These are phyloP conservation scores for Cryptocephalus moraei DNA, from an alignment of 2,888 invertebrate genomes.

Conservation along the genomic window DNA sequence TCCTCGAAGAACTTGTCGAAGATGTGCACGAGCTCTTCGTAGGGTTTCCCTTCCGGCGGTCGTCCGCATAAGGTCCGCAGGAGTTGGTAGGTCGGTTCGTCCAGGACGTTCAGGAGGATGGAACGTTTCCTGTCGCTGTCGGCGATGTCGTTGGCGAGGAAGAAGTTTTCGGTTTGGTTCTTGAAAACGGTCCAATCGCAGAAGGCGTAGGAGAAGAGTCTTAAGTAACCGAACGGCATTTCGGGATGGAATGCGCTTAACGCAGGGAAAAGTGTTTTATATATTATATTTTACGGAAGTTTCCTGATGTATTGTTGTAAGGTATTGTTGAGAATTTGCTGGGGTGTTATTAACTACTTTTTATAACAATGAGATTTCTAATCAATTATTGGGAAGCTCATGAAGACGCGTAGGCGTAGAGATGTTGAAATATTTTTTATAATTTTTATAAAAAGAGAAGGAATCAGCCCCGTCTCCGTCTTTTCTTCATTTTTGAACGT, in stretches of 20 bases:
- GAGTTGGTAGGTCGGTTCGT: conserved; percentile 18
- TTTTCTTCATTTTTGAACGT: no score
- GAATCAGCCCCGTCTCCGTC: no score
- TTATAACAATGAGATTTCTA: neutral
- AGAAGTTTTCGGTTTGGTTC: conserved; percentile 13
- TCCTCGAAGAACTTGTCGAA: conserved; percentile 14
- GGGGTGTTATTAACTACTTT: neutral
- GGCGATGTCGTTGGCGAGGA: conserved; percentile 12
- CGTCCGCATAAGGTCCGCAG: conserved; percentile 10
- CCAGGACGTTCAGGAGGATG: conserved; percentile 15
- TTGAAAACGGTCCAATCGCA: conserved; percentile 14
- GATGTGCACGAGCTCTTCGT: conserved; percentile 7
- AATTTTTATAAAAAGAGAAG: no score
- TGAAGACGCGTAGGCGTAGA: no score
- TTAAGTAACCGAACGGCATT: conserved; percentile 4
- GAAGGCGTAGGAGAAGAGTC: conserved; percentile 6
- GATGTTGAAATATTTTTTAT: no score
- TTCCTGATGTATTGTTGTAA: no score
- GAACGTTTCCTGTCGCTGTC: conserved; percentile 12
- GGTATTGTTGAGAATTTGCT: no score
- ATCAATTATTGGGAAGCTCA: no score
- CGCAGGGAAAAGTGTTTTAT: neutral
- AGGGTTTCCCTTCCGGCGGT: conserved; percentile 12
- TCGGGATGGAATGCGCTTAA: neutral
- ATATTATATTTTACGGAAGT: neutral